Evolutionary conservation across 2,113 vertebrate genomes (phyloP).

Genomic region (Rattus norvegicus): GRCr8 NC_086039.1:154740001-154740500

Average conservation of each 20-base stretch:
- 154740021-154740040: accelerated
- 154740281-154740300: not conserved
- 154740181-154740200: slow-evolving; percentile 19
- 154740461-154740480: not conserved
- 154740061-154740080: not conserved
- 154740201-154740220: not conserved
- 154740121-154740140: slow-evolving; percentile 64
- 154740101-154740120: slow-evolving; percentile 64
- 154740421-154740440: not conserved
- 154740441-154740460: not conserved
- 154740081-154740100: slow-evolving; percentile 52
- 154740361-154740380: not conserved
- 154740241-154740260: not conserved
- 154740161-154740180: slow-evolving; percentile 65
- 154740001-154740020: not conserved
- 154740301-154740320: not conserved
- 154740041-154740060: not conserved
- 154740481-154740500: not conserved
- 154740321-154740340: not conserved
- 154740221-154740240: not conserved
- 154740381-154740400: not conserved
- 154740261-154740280: not conserved
- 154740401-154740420: not conserved
- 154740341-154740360: not conserved
- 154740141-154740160: slow-evolving; percentile 65